These are phyloP conservation scores for Cyclura pinguis DNA, from an alignment of 2,797 vertebrate species.

Conservation along the genomic window DNA sequence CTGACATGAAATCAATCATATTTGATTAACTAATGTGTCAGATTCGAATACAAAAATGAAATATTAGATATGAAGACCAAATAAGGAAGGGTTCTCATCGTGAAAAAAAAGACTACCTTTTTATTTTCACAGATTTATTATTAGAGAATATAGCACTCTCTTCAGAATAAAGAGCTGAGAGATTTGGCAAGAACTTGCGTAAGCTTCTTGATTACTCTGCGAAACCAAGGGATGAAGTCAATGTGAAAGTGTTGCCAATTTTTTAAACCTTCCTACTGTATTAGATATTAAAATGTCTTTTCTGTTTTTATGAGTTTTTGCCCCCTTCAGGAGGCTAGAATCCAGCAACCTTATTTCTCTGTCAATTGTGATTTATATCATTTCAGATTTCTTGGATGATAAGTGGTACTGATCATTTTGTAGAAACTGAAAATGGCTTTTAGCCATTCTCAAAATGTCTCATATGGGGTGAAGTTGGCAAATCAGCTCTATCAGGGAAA, in stretches of 20 bases:
- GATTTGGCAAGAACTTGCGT: background rate
- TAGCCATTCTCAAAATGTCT: conserved; percentile 14
- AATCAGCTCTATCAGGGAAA: background rate
- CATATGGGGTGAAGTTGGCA: background rate
- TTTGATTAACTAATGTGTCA: conserved; percentile 54
- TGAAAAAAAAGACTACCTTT: background rate
- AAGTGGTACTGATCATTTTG: background rate
- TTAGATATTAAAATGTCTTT: conserved; percentile 25
- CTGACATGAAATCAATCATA: conserved; percentile 60
- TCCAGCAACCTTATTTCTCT: background rate
- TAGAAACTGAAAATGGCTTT: conserved; percentile 26
- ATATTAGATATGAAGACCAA: conserved; percentile 35
- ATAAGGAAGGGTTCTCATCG: background rate
- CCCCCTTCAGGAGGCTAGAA: background rate
- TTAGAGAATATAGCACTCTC: conserved; percentile 5
- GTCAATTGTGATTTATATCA: conserved; percentile 27
- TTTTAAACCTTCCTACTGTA: background rate
- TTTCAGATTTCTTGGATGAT: background rate
- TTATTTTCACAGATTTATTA: conserved; percentile 21
- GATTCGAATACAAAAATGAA: conserved; percentile 54
- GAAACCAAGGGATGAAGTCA: conserved; percentile 23
- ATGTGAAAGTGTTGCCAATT: background rate
- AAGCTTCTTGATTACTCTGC: conserved; percentile 17
- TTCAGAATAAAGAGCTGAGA: conserved; percentile 19
- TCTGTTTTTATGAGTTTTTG: background rate